Base-by-base conservation (phyloP, 2,888 invertebrate species). In the Resseliella maxima region DNA sequence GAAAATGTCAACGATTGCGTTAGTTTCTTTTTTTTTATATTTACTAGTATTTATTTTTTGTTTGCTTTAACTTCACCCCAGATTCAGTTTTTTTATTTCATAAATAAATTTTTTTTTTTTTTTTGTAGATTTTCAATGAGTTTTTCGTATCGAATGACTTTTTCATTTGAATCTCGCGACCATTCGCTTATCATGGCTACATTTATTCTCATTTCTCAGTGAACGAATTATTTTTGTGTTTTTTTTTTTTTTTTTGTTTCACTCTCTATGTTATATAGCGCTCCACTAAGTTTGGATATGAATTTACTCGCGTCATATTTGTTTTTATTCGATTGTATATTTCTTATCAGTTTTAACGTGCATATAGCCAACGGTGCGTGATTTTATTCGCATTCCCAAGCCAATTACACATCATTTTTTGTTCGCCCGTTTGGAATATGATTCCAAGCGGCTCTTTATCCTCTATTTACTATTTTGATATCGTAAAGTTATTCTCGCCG, bases 371-470 rank as follows among this genome's bases (percentile, higher is more conserved):
- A 15, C 72, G 2, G 31, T 35, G 35, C 72, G 72, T 72, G 72
- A 72, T 72, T 72, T 72, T 31, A 72, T 72, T 72, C 72, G 35
- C 72, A 72, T 72, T 72, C 72, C 72, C 72, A 72, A 15, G 72
- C 72, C 72, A 72, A 72, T 72, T 72, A 72, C 72, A 72, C 3
- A 1, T 59, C 18, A 41, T 18, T 8, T 18, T 50, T 50, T 50
- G 8, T 50, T 50, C 18, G 8, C 46, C 18, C 18, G 46, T 18
- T 50, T 50, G 46, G 18, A 50, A 8, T 50, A 50, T 50, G 46
- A 6, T 50, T 50, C 12, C 41, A 41, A 41, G 46, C 46, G 1
- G 59, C 5, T 59, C 18, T 50, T 2, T 50, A 15, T 18, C 8
- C 18, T 50, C 8, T 50, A 12, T 50, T 50, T n/a, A n/a, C n/a